These are phyloP conservation scores for Uloborus plumipes DNA, from an alignment of 2,888 invertebrate genomes.

Conservation along the genomic window DNA sequence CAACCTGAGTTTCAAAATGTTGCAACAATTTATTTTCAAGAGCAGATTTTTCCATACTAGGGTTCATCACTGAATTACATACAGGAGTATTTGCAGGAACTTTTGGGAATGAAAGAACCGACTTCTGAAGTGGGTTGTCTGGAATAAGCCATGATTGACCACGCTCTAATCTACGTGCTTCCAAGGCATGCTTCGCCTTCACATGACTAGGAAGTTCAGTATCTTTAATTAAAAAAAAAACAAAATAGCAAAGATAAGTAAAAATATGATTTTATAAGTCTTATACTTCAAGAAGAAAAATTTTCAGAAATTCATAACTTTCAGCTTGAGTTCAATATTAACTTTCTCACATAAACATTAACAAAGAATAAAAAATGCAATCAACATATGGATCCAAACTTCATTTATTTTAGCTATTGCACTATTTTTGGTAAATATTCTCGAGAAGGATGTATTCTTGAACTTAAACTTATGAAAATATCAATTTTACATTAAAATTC, in stretches of 20 bases:
- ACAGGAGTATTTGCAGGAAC: constrained; percentile 44
- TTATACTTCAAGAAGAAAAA: too few species aligned
- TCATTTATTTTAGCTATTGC: too few species aligned
- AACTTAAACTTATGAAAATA: too few species aligned
- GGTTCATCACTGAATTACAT: not conserved
- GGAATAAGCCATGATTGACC: constrained; percentile 55
- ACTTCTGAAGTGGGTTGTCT: constrained; percentile 19
- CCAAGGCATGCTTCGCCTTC: constrained; percentile 17
- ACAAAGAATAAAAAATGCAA: too few species aligned
- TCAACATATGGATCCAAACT: too few species aligned
- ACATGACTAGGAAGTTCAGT: constrained; percentile 32
- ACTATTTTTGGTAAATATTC: too few species aligned
- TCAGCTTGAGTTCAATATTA: too few species aligned
- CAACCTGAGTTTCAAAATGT: too few species aligned
- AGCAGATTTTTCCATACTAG: not conserved
- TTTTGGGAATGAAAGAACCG: constrained; percentile 18
- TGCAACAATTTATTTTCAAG: not conserved
- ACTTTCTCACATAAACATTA: too few species aligned
- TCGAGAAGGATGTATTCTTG: too few species aligned
- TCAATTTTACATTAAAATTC: too few species aligned
- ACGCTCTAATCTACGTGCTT: constrained; percentile 35
- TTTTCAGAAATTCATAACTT: too few species aligned
- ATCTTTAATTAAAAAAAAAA: constrained; percentile 13
- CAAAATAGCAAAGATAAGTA: not conserved
- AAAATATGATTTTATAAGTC: not conserved